phyloP scores from a whole-genome alignment of 2,113 vertebrate genomes.

The Nettapus auritus region DNA sequence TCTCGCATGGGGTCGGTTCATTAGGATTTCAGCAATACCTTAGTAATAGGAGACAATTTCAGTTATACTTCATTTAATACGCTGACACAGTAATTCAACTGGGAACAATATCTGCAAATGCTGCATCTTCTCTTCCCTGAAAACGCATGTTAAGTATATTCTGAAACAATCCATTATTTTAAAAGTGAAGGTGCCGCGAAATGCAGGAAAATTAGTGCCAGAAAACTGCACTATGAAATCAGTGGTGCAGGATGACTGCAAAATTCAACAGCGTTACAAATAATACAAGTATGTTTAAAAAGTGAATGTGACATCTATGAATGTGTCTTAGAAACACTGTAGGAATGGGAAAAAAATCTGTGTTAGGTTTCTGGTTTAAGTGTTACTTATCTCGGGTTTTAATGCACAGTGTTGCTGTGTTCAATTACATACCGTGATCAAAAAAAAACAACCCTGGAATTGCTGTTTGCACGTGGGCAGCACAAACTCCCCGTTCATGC shows the following conservation, averaged over 20 bases:
- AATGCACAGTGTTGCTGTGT: background rate
- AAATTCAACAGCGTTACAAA: background rate
- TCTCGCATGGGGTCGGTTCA: constrained; percentile 85
- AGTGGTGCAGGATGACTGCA: background rate
- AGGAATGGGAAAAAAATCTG: background rate
- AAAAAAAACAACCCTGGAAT: background rate
- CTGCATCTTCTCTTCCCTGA: constrained; percentile 13
- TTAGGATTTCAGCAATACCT: constrained; percentile 88
- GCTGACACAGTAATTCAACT: constrained; percentile 39
- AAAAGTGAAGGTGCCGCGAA: background rate
- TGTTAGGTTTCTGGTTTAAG: background rate
- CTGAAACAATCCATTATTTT: background rate
- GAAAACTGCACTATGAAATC: background rate
- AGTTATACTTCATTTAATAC: constrained; percentile 52
- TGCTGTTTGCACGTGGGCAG: background rate
- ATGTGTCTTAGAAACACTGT: background rate
- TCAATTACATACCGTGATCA: background rate
- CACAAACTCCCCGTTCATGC: background rate
- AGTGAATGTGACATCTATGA: background rate
- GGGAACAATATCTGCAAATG: constrained; percentile 19
- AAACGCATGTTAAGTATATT: constrained; percentile 4
- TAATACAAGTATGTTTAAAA: background rate
- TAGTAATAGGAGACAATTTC: constrained; percentile 60
- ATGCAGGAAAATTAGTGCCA: background rate
- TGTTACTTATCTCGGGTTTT: background rate